Conservation (phyloP, 2,888 invertebrate species). For the Epistrophe grossulariae region DNA sequence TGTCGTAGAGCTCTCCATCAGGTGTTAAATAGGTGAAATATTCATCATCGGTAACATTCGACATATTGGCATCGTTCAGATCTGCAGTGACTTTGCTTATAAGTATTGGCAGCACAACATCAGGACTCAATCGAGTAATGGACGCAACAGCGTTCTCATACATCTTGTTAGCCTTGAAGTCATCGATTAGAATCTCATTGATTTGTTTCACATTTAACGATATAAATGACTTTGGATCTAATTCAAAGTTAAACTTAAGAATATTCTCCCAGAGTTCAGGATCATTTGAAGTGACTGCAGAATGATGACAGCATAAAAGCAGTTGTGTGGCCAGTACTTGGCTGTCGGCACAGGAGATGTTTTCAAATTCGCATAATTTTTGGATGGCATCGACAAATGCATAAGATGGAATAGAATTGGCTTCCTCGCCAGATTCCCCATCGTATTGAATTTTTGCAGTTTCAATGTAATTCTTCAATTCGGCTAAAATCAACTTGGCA, state of each 20-base stretch:
- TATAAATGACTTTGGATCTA: conserved; percentile 85
- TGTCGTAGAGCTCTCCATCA: conserved; percentile 96
- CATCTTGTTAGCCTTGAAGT: conserved; percentile 85
- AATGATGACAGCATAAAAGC: conserved; percentile 91
- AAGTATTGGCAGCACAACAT: conserved; percentile 87
- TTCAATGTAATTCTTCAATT: conserved; percentile 88
- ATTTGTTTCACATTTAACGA: conserved; percentile 86
- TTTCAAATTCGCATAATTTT: conserved; percentile 79
- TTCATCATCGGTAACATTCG: conserved; percentile 90
- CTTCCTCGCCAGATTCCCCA: conserved; percentile 77
- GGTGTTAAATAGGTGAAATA: conserved; percentile 93
- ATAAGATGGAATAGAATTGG: conserved; percentile 78
- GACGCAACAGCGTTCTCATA: conserved; percentile 90
- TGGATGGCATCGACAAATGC: conserved; percentile 80
- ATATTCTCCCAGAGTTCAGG: conserved; percentile 89
- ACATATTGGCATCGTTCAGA: conserved; percentile 88
- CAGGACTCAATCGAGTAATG: conserved; percentile 87
- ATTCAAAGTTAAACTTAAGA: conserved; percentile 83
- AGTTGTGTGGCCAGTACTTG: conserved; percentile 87
- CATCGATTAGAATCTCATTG: conserved; percentile 87
- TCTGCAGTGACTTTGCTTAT: conserved; percentile 86
- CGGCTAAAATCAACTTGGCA: conserved; percentile 87
- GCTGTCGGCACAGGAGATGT: conserved; percentile 84
- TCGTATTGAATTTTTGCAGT: conserved; percentile 85
- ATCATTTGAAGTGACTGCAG: conserved; percentile 86